Base-by-base conservation (phyloP, 2,797 vertebrate genomes). In the Perdix hodgsoniae region DNA sequence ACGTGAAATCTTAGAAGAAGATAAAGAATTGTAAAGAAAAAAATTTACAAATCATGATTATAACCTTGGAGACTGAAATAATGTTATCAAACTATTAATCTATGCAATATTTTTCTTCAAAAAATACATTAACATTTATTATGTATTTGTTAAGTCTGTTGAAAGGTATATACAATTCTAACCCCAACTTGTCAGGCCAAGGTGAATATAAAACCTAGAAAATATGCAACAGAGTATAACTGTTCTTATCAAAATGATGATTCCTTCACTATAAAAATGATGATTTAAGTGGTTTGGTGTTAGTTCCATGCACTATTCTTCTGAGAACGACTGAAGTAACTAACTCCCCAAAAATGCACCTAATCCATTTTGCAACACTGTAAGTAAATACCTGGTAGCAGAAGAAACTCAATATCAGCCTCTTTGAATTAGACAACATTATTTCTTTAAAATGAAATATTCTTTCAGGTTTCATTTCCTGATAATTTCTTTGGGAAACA, bases 1-100 rank as follows among this genome's bases (percentile, higher is more conserved):
- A 69, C 47, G 47, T 14, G 44, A 86, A 82, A 73, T 31, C 10
- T 83, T 83, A 50, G 77, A 89, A 10, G n/a, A 65, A 66, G 16
- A 14, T 8, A 72, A 57, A 15, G 5, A 86, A 65, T 47, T 64
- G 79, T 63, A 56, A 72, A 37, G 14, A 50, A 65, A 75, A 64
- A 83, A 54, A 63, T 21, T 33, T n/a, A 56, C 1, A 3, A 65
- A 45, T 59, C 5, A 44, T 45, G 8, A 59, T 59, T 66, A 39
- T 42, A 81, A 50, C 15, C 18, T 54, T 72, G 17, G 52, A 63
- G 11, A 39, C 2, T 50, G 14, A 70, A 47, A 49, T 31, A 57
- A 52, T 9, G 65, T 45, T 70, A 37, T 50, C 15, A 4, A 45
- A 8, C 18, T 66, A 19, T 39, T 81, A 65, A 59, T 8, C 11